Conservation (phyloP, 2,888 invertebrate genomes). For the Drosophila nr. fundita region DNA sequence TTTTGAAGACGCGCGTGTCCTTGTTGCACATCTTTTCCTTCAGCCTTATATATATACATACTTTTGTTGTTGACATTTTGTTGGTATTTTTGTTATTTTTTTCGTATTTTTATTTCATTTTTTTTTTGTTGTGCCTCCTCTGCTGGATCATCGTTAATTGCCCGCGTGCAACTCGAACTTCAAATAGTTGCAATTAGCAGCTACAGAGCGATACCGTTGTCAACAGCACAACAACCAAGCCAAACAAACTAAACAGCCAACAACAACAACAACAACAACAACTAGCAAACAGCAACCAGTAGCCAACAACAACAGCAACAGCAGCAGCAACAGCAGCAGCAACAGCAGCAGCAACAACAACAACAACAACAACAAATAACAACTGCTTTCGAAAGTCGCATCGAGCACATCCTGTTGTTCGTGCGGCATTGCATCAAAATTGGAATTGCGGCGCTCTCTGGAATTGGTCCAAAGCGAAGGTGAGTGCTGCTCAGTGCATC, state of each 20-base stretch:
- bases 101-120: constrained; percentile 16
- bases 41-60: not conserved
- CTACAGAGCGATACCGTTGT: constrained; percentile 20
- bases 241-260: constrained; percentile 6
- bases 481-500: constrained; percentile 25
- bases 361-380: constrained; percentile 45
- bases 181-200: constrained; percentile 27
- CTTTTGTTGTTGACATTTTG: constrained; percentile 27
- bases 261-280: constrained; percentile 22
- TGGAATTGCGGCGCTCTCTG: constrained; percentile 39
- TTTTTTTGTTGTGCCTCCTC: constrained; percentile 2
- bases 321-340: constrained; percentile 24
- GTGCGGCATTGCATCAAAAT: constrained; percentile 63
- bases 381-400: constrained; percentile 67
- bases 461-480: constrained; percentile 43
- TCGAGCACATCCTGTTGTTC: constrained; percentile 68
- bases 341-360: constrained; percentile 24
- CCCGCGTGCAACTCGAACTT: constrained; percentile 56
- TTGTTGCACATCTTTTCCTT: constrained; percentile 11
- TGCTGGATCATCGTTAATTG: constrained; percentile 48
- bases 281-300: constrained; percentile 42
- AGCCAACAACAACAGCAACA: constrained; percentile 30
- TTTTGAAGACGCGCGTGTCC: constrained; percentile 32
- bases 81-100: constrained; percentile 16
- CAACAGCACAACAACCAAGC: constrained; percentile 24